Conservation (phyloP, 2,888 invertebrate genomes). For the Vandiemenella viatica region DNA sequence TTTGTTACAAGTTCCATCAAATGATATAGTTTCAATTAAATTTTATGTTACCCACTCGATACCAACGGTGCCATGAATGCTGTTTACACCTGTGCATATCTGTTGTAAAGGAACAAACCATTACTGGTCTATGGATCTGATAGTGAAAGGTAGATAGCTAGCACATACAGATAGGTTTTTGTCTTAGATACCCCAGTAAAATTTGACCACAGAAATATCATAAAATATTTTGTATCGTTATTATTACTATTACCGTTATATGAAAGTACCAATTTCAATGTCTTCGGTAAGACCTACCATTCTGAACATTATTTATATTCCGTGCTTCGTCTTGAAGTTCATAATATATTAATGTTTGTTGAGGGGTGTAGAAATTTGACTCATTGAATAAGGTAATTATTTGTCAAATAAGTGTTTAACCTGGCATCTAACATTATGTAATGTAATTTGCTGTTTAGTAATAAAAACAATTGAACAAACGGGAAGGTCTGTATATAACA, state of each 20-base stretch:
- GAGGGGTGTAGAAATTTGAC: not conserved
- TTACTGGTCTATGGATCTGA: too few species aligned
- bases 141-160: not conserved
- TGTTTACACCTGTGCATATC: not conserved
- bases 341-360: not conserved
- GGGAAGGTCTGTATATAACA: not conserved
- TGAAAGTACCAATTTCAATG: too few species aligned
- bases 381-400: not conserved
- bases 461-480: not conserved
- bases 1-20: too few species aligned
- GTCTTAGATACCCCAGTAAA: not conserved
- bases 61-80: not conserved
- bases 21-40: too few species aligned
- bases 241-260: not conserved
- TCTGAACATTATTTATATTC: too few species aligned
- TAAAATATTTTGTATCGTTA: not conserved
- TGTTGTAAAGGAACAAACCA: not conserved
- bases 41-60: not conserved
- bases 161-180: not conserved
- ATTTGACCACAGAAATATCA: not conserved
- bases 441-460: not conserved
- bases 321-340: not conserved
- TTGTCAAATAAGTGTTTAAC: not conserved
- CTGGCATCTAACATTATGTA: not conserved
- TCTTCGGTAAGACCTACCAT: too few species aligned